Evolutionary conservation across 2,888 invertebrate genomes (phyloP), one percentile per base, ranked within the genome.

Genomic region (Habrosyne pyritoides): DNA sequence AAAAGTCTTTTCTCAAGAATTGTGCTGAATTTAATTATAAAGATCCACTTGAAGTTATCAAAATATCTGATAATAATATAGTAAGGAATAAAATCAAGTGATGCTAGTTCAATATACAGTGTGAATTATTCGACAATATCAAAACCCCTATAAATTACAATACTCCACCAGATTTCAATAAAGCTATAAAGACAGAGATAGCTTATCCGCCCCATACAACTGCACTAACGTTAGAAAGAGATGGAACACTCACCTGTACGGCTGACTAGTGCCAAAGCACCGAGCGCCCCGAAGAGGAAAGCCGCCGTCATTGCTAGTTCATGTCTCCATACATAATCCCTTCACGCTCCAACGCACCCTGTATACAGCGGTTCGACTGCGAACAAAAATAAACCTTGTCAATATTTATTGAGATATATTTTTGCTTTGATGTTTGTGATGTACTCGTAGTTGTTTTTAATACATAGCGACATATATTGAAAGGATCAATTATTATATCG

Each of bases 271-370:
- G 87, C 85, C 56, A 91, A 77, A 59, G 85, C 85, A 70, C 89
- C 87, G 47, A 90, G 75, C 67, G 86, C 87, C 55, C 83, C 81
- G 64, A 89, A 81, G 61, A 90, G 82, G 54, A 86, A 78, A 63
- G 79, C 82, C 77, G 81, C 81, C 75, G 84, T 76, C 86, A 87
- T 87, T 70, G 72, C 84, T 88, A 87, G 80, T 75, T 83, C 77
- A 77, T 78, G 83, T 81, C 81, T 58, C 81, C 77, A 64, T 75
- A 80, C 87, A 88, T 88, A 86, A 84, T 83, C 78, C 77, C 81
- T 79, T 80, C 79, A 79, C 73, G 78, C 81, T 68, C 76, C 75
- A 72, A 64, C 75, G 71, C 82, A 73, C 75, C 69, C 70, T 69
- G 75, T 67, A 71, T 60, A 64, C 64, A 53, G 61, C 55, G 54